Percentiles rank a stretch among this genome's conserved stretches.
Conservation (phyloP, 92 coral and sea anemone genomes). For the Micromussa lordhowensis region DNA sequence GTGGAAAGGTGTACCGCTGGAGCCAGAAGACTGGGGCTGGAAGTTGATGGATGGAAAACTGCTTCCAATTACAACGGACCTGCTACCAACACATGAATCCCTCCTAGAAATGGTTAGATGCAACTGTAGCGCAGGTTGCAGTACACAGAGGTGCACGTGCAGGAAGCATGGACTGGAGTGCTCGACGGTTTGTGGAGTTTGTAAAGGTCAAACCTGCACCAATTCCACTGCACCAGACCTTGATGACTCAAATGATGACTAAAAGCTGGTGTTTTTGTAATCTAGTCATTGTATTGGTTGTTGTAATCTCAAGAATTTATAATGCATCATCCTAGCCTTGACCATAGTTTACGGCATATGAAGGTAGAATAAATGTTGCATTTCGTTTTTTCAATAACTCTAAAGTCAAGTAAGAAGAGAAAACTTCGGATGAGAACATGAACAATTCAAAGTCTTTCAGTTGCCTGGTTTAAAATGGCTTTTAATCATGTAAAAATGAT, state of each 20-base stretch:
- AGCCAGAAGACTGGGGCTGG: conserved; percentile 67
- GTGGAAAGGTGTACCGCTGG: conserved; percentile 21
- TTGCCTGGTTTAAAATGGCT: conserved; percentile 23
- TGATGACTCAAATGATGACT: neutral
- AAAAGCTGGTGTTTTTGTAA: conserved; percentile 4
- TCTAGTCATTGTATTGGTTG: neutral
- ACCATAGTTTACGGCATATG: conserved; percentile 18
- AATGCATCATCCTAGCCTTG: conserved; percentile 28
- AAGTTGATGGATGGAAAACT: conserved; percentile 49
- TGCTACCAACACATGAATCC: conserved; percentile 61
- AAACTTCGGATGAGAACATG: too few species aligned
- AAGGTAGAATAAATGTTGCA: neutral
- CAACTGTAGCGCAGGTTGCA: conserved; percentile 59
- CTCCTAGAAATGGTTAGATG: conserved; percentile 60
- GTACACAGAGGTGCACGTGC: conserved; percentile 52
- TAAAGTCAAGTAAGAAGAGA: conserved; percentile 14
- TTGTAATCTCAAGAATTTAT: conserved; percentile 21
- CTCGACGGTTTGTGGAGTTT: neutral
- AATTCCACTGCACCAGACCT: neutral
- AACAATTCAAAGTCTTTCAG: too few species aligned
- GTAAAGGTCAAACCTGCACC: neutral
- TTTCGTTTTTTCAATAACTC: neutral
- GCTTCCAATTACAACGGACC: conserved; percentile 34
- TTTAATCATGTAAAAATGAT: conserved; percentile 10
- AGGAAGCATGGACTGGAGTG: neutral